Evolutionary conservation across 2,797 vertebrate genomes (phyloP).

Genomic region (Premnoplex brunnescens): DNA sequence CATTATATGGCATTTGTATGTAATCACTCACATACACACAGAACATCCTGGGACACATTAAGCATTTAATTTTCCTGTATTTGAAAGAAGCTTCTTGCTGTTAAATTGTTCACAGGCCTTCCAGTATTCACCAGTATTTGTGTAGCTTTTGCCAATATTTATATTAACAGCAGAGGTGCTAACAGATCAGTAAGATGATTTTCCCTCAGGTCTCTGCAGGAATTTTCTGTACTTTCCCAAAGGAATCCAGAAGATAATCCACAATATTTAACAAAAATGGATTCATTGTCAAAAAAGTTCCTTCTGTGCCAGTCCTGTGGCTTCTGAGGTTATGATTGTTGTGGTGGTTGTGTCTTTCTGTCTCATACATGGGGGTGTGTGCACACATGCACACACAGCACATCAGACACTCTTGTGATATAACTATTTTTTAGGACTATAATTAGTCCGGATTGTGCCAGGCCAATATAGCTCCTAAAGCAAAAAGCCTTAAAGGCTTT

Average conservation of each 20-base stretch:
- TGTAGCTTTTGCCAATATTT: slow-evolving; percentile 43
- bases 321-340: background rate
- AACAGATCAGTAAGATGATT: slow-evolving; percentile 32
- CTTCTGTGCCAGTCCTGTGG: background rate
- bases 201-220: background rate
- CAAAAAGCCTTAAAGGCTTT: background rate
- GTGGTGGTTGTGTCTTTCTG: background rate
- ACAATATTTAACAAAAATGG: background rate
- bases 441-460: background rate
- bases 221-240: background rate
- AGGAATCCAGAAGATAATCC: background rate
- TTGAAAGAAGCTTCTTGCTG: slow-evolving; percentile 31
- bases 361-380: background rate
- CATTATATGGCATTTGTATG: background rate
- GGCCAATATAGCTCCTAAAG: background rate
- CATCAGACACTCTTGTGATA: background rate
- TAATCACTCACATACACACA: slow-evolving; percentile 5
- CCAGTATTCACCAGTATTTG: slow-evolving; percentile 13
- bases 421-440: background rate
- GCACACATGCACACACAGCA: accelerated
- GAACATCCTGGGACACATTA: slow-evolving; percentile 4
- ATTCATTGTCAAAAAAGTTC: background rate
- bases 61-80: background rate
- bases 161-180: slow-evolving; percentile 20
- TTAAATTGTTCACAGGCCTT: slow-evolving; percentile 27